Base-by-base conservation (phyloP, 2,113 vertebrate genomes). In the Dipodomys stephensi region DNA sequence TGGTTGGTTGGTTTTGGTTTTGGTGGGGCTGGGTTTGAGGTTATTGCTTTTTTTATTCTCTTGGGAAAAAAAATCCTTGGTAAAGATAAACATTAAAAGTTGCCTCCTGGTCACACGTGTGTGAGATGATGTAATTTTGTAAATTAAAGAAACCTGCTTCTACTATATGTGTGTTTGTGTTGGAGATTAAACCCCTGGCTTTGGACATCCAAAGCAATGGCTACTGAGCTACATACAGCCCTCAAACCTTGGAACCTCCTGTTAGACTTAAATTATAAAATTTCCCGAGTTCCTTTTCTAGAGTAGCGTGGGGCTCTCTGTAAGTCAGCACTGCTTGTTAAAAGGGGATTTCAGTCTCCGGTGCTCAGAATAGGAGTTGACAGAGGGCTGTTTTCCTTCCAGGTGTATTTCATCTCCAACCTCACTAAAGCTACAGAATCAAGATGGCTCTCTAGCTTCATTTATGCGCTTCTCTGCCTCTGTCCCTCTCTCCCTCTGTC, bases 131-230 rank as follows among this genome's bases (percentile, higher is more conserved):
- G 67, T 4, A 49, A 19, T 57, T 64, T 7, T 93, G 39, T 72
- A 57, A 44, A 39, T 65, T 72, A 84, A 0, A 72, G 35, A 88
- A 78, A 49, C 53, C 25, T 19, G 30, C 18, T 57, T 57, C 53
- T 18, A 57, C 12, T 16, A 57, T 57, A 18, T 3, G 53, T 16
- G 15, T 57, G 53, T 57, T 11, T 57, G 23, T 16, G 8, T 6
- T 6, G 11, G 39, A 23, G 1, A n/a, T 30, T 28, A 11, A 69
- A 23, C 0, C 16, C 7, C 27, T n/a, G 25, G 2, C 4, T 23
- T 35, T 46, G 22, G 2, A 6, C n/a, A 57, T 27, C 2, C 4
- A 10, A 60, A 25, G 53, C n/a, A 73, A 23, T 2, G 32, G 25
- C 8, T n/a, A 60, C n/a, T 60, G n/a, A 57, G 16, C 28, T 35